Base-by-base conservation (phyloP, 2,797 vertebrate genomes). In the Neosilurus hyrtlii region DNA sequence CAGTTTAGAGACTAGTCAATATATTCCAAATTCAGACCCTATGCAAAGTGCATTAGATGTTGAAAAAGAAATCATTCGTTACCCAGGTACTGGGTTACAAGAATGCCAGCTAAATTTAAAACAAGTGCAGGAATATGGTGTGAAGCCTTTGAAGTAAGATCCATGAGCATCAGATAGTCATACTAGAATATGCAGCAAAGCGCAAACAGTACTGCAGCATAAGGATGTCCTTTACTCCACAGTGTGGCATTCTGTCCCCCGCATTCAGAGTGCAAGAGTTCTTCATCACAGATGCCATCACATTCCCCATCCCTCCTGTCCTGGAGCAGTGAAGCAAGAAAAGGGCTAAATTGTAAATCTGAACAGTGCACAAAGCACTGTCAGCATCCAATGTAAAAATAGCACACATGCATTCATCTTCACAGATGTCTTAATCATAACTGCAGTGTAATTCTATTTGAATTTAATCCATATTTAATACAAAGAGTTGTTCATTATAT, bases 191-290 rank as follows among this genome's bases (percentile, higher is more conserved):
- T 7, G 16, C 12, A n/a, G 22, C 73, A 76, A 59, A 76, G 18
- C 11, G 43, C 61, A 78, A 63, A 63, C 2, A 78, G 12, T 26
- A 63, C 59, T 22, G 43, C 26, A 35, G 51, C 51, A 24, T 82
- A 57, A 59, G 26, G 26, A 5, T 71, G 1, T 51, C 11, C 7
- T 87, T 54, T 79, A 11, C 54, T 0, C 67, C 11, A 87, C 3
- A 95, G 94, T 95, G 94, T 89, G 94, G 94, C 62, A 94, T 94
- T 84, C 91, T 96, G 86, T 96, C 94, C 35, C 94, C 93, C 54
- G 93, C 93, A 65, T 95, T 95, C 89, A 94, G 94, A 93, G 94
- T 96, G 65, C 86, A 94, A 89, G 93, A 95, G 35, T 95, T 96
- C 85, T 93, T 93, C 11, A 92, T 96, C 87, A 94, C 93, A 52